A percentile compares a stretch with the other conserved stretches of the same genome.
Evolutionary conservation across 1,140 invertebrate species (phyloP).

Genomic region (Tetragonula clypearis): DNA sequence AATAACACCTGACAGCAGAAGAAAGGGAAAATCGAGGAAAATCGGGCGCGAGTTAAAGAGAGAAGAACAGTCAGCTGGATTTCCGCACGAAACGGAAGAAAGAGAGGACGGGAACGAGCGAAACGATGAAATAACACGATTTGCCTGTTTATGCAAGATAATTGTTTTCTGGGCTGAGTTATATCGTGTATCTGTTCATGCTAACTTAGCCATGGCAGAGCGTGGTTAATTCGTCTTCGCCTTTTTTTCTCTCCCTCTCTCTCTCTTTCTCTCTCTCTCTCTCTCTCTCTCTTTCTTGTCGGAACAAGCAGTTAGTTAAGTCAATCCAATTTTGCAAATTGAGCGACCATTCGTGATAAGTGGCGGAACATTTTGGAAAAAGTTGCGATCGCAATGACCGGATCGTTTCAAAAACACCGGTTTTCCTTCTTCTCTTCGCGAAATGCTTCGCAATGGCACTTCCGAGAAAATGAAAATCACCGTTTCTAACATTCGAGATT

Average conservation of each 20-base stretch:
- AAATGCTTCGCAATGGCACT: neutral
- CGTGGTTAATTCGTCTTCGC: conserved; percentile 12
- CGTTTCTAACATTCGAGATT: conserved; percentile 39
- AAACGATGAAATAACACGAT: conserved; percentile 48
- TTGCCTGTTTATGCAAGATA: conserved; percentile 52
- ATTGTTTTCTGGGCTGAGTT: conserved; percentile 45
- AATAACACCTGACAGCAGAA: neutral
- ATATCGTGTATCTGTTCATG: conserved; percentile 48
- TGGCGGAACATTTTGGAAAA: neutral
- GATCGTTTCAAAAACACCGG: neutral
- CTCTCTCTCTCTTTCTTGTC: neutral
- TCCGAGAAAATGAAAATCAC: neutral
- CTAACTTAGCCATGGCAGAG: conserved; percentile 32
- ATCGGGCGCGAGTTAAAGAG: neutral
- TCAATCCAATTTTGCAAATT: conserved; percentile 27
- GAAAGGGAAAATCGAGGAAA: conserved; percentile 2
- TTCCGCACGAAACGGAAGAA: neutral
- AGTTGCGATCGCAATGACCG: neutral
- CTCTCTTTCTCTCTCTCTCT: too few relatives aligned
- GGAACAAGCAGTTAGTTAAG: neutral
- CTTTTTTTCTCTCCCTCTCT: neutral
- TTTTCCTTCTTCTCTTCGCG: too few relatives aligned
- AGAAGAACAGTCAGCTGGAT: neutral
- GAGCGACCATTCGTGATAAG: conserved; percentile 6
- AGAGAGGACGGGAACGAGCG: neutral